Evolutionary conservation across 2,113 vertebrate species (phyloP).

Genomic region (Uria lomvia): DNA sequence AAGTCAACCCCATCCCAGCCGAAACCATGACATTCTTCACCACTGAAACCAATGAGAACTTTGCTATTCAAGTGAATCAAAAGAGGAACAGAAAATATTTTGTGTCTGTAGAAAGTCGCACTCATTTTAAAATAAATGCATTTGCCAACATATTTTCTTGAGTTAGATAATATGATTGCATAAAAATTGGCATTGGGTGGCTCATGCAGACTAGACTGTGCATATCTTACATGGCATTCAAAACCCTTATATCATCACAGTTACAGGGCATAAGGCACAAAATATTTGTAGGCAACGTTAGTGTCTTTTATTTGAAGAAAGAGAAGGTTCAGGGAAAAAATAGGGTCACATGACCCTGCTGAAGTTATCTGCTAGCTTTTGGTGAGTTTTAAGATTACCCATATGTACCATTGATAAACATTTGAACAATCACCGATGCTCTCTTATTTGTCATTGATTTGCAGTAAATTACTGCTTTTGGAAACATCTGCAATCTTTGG

Average conservation of each 20-base stretch:
- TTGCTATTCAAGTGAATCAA: not conserved
- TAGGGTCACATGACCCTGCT: not conserved
- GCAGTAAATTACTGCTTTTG: not conserved
- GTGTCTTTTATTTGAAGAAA: not conserved
- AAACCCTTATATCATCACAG: not conserved
- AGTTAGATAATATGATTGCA: not conserved
- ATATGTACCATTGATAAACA: not conserved
- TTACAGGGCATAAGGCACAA: not conserved
- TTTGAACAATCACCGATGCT: not conserved
- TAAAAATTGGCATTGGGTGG: not conserved
- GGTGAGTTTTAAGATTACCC: not conserved
- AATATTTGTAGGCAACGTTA: not conserved
- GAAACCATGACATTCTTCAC: not conserved
- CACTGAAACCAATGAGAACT: not conserved
- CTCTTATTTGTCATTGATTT: not conserved
- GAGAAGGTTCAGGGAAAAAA: not conserved
- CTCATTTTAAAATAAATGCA: not conserved
- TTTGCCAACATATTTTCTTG: not conserved
- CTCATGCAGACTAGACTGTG: not conserved
- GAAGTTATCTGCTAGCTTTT: not conserved
- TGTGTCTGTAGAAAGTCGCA: not conserved
- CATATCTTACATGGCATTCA: rapidly evolving
- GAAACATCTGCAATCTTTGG: not conserved
- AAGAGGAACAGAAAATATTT: not conserved
- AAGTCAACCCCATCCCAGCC: not conserved